These are phyloP conservation scores for Nymphalis c-album DNA, from an alignment of 2,888 invertebrate species.

Conservation along the genomic window DNA sequence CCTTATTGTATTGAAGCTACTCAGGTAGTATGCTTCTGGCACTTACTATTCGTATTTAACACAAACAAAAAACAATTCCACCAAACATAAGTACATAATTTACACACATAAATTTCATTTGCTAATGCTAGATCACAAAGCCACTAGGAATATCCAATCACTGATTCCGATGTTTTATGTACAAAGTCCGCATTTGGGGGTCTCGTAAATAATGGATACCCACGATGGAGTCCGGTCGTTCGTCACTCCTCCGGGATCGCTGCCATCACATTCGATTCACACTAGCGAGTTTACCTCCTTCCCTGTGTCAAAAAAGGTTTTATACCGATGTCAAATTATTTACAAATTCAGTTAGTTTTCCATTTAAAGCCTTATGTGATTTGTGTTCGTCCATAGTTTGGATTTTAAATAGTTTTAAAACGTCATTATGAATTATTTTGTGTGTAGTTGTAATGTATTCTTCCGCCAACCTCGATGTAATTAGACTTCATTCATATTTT, in stretches of 20 bases:
- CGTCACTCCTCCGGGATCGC: slow-evolving; percentile 15
- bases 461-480: too few relatives aligned
- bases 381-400: too few relatives aligned
- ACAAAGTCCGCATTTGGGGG: slow-evolving; percentile 17
- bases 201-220: slow-evolving; percentile 29
- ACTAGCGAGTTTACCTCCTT: background rate
- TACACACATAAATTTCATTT: background rate
- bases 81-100: background rate
- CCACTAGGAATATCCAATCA: slow-evolving; percentile 23
- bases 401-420: too few relatives aligned
- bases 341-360: too few relatives aligned
- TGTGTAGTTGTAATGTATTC: too few relatives aligned
- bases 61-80: too few relatives aligned
- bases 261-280: slow-evolving; percentile 18
- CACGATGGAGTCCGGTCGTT: slow-evolving; percentile 5
- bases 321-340: background rate
- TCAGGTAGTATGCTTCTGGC: too few relatives aligned
- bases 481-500: too few relatives aligned
- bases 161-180: slow-evolving; percentile 30
- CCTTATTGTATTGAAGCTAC: too few relatives aligned
- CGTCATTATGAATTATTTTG: too few relatives aligned
- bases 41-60: too few relatives aligned
- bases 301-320: background rate
- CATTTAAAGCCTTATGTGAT: too few relatives aligned
- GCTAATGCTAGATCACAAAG: background rate